Conservation (phyloP, 2,113 vertebrate genomes). For the Dromiciops gliroides region DNA sequence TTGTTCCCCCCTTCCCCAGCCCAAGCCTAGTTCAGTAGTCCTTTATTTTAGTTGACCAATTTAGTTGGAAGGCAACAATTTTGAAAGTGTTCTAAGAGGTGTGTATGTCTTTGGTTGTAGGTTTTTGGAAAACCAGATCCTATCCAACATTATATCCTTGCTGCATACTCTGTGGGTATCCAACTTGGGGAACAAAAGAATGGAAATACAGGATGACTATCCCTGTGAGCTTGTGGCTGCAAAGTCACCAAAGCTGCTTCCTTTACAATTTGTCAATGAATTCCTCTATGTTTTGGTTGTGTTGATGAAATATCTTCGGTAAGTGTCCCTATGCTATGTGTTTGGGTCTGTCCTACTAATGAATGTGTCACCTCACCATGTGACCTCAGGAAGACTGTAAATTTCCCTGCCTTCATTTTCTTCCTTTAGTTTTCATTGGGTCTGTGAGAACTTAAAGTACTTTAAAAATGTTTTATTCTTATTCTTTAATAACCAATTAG, state of each 20-base stretch:
- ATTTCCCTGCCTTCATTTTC: not conserved
- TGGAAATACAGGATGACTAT: not conserved
- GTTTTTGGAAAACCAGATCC: conserved; percentile 86
- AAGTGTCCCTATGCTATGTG: conserved; percentile 46
- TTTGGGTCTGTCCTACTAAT: not conserved
- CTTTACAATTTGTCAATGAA: conserved; percentile 90
- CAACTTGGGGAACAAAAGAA: conserved; percentile 86
- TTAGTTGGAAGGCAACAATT: not conserved
- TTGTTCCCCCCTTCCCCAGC: too few species aligned
- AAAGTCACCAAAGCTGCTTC: conserved; percentile 86
- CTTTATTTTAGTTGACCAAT: not conserved
- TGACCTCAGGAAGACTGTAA: accelerated
- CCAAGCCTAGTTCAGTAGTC: not conserved
- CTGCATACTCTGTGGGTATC: conserved; percentile 91
- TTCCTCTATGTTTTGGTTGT: conserved; percentile 86
- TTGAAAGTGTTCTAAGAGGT: not conserved
- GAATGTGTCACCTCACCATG: accelerated
- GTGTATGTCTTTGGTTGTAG: conserved; percentile 76
- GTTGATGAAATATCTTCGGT: conserved; percentile 88
- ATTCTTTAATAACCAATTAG: not conserved
- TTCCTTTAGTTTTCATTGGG: not conserved
- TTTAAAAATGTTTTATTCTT: not conserved
- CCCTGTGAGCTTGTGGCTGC: conserved; percentile 46
- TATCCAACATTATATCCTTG: conserved; percentile 86
- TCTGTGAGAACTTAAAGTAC: not conserved